These are phyloP conservation scores for Drosophila mojavensis DNA, from an alignment of 1,140 invertebrate species.

Conservation along the genomic window DNA sequence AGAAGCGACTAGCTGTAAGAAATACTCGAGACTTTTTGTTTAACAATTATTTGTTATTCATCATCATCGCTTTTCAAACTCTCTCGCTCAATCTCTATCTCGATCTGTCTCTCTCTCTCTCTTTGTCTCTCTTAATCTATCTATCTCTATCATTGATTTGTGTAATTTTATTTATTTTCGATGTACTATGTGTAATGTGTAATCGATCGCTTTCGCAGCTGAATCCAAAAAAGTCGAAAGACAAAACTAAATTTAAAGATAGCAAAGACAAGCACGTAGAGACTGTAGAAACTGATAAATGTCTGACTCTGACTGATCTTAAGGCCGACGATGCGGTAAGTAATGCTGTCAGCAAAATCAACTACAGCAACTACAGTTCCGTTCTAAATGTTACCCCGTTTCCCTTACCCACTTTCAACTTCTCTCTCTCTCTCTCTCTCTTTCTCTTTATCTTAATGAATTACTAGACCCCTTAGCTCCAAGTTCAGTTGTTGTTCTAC, in stretches of 20 bases:
- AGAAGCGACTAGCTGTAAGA: constrained; percentile 33
- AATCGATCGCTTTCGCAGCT: constrained; percentile 78
- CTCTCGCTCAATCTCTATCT: constrained; percentile 14
- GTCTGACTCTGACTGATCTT: constrained; percentile 76
- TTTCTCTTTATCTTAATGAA: too few relatives aligned
- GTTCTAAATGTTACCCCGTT: background rate
- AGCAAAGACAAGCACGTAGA: constrained; percentile 69
- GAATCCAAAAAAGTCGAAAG: constrained; percentile 81
- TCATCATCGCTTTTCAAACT: constrained; percentile 9
- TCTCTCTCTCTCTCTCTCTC: background rate
- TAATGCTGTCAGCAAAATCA: constrained; percentile 36
- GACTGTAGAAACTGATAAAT: constrained; percentile 78
- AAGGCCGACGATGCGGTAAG: constrained; percentile 77
- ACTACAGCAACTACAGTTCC: background rate
- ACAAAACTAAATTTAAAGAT: constrained; percentile 74
- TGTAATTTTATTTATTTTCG: constrained; percentile 24
- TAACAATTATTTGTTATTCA: constrained; percentile 2
- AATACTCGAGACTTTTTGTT: constrained; percentile 4
- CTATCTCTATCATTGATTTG: constrained; percentile 27
- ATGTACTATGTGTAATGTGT: constrained; percentile 54
- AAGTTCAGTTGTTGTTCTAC: background rate
- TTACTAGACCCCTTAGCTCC: background rate
- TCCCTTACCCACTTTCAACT: background rate
- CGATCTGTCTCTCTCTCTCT: constrained; percentile 11
- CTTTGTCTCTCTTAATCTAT: constrained; percentile 22